Base-by-base conservation (phyloP, 1,140 invertebrate genomes). In the Zophobas atratus region DNA sequence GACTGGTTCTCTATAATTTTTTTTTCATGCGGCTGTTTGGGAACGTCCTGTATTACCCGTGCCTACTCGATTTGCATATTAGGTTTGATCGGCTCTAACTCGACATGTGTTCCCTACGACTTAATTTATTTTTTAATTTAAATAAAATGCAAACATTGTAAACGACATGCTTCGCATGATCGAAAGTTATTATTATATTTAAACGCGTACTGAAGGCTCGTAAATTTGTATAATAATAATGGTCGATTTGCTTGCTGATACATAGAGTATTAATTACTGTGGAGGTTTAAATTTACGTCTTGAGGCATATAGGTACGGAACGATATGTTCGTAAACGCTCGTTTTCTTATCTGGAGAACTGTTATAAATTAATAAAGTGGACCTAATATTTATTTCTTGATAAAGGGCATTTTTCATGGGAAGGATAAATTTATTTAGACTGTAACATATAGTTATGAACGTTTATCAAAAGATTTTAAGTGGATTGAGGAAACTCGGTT, bases 61-160 rank as follows among this genome's bases (percentile, higher is more conserved):
- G 43, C 34, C 55, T 6, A n/a, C 34, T 56, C 34, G 20, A 63
- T 63, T 63, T 38, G 35, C 57, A 63, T 67, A n/a, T 46, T 51
- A 20, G 43, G 43, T 46, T 46, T 46, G 43, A 46, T 46, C 43
- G 6, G 6, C 43, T 46, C 6, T 46, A 46, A 46, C 43, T n/a
- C 6, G 36, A 60, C 56, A 60, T 60, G 35, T 60, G 56, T 39
- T 60, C 8, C 77, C 70, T 78, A 79, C 80, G 75, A 78, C 80
- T 81, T 77, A 81, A 81, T 81, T 81, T 79, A 79, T 79, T 81
- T 81, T 81, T 81, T 79, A 78, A 81, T 80, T 81, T 77, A 70
- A 78, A 81, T 81, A 77, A 80, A 80, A 81, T 80, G 76, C 80
- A 78, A 79, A 81, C 80, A 81, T 38, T 76, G 75, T 81, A 81